Evolutionary conservation across 2,113 vertebrate species (phyloP), one percentile per base, ranked within the genome.

Genomic region (Microtus richardsoni): DNA sequence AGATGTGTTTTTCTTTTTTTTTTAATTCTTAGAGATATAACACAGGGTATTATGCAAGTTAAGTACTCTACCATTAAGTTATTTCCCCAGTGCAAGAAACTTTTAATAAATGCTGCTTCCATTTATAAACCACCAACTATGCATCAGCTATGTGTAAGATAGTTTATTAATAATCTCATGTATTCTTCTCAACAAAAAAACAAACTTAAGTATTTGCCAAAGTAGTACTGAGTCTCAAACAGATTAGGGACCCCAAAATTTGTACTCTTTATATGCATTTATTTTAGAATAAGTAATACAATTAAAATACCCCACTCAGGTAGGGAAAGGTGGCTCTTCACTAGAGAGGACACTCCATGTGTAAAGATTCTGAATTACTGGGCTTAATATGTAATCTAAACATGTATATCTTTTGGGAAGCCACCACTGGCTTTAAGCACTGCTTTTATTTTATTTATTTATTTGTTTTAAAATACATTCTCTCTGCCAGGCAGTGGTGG

Each of bases 21-120:
- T 3, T 54, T 68, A 41, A 58, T 58, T 58, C 58, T 33, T 80
- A 66, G 33, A 33, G 30, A 58, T 79, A 41, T 80, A 71, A 80
- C 14, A 52, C 49, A 80, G 28, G n/a, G 47, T 85, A 16, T 71
- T 88, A 66, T 28, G 41, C 62, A 88, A 47, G 39, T 16, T 28
- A 88, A 54, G 64, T n/a, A 5, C 30, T 80, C 39, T 62, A 88
- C 30, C 49, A 71, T 47, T 52, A 66, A 80, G 16, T 54, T 60
- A 71, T 39, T 62, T 30, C 4, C 39, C 6, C 30, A 80, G 21
- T 21, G 22, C 39, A 80, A 80, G 17, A 62, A 39, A 71, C 24
- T 58, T 92, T 83, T 47, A 88, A 80, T 41, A 94, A 95, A 93
- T 30, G 70, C 30, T 94, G 13, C 36, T 92, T 54, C 85, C 30